Conservation (phyloP, 2,113 vertebrate species). For the Talpa occidentalis region DNA sequence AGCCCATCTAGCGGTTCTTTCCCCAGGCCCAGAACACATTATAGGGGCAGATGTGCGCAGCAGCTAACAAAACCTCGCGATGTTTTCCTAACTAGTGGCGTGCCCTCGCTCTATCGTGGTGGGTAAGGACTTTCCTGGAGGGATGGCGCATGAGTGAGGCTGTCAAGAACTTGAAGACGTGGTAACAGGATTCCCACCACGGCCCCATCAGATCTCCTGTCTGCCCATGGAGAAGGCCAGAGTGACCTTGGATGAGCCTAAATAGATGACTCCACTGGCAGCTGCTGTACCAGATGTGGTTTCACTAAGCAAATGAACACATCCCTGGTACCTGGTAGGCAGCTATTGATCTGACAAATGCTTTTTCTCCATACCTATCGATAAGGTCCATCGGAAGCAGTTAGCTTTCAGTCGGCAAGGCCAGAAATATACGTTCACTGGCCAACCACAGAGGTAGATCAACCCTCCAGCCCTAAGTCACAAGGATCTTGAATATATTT, state of each 20-base stretch:
- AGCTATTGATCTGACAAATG: not conserved
- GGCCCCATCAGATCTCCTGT: not conserved
- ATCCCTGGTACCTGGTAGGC: not conserved
- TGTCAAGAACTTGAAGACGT: not conserved
- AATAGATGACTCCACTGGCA: not conserved
- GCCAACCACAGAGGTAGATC: not conserved
- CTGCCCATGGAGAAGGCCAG: not conserved
- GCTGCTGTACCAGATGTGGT: slow-evolving; percentile 9
- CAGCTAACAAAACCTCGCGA: not conserved
- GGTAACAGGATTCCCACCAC: no score
- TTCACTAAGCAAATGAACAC: not conserved
- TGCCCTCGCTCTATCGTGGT: not conserved
- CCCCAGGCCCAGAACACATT: not conserved
- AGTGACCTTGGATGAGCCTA: not conserved
- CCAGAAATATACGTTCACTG: not conserved
- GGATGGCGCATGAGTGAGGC: not conserved
- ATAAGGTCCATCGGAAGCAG: not conserved
- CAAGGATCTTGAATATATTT: not conserved
- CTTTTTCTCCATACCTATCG: not conserved
- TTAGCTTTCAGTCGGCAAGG: not conserved
- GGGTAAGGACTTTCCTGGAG: not conserved
- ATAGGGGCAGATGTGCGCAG: not conserved
- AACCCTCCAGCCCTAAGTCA: not conserved
- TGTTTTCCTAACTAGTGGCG: not conserved
- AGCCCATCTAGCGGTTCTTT: not conserved